phyloP scores from a whole-genome alignment of 2,888 invertebrate species.

The Thymelicus acteon region DNA sequence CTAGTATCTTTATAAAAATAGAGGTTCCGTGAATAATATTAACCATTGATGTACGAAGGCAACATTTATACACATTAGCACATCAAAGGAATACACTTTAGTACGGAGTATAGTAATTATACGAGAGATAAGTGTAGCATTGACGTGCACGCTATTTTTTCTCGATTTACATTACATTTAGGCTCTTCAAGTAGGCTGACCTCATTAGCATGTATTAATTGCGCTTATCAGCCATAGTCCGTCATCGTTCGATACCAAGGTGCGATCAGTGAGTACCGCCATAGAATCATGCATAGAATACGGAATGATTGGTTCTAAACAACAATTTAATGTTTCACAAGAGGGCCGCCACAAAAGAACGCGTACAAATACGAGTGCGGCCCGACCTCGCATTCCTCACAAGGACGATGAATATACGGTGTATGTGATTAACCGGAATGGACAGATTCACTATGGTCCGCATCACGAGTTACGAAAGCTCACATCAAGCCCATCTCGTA shows the following conservation, averaged over 20 bases:
- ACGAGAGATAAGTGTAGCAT: not conserved
- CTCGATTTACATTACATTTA: constrained; percentile 32
- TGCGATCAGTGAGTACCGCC: constrained; percentile 57
- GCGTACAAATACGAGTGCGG: constrained; percentile 71
- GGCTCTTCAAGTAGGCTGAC: constrained; percentile 18
- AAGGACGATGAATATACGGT: constrained; percentile 73
- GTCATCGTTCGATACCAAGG: constrained; percentile 50
- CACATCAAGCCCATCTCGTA: constrained; percentile 2
- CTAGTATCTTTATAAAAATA: constrained; percentile 1
- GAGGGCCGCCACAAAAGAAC: constrained; percentile 70
- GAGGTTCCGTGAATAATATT: constrained; percentile 28
- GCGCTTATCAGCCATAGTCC: constrained; percentile 16
- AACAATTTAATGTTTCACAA: constrained; percentile 71
- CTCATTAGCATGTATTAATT: constrained; percentile 33
- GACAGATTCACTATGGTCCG: constrained; percentile 38
- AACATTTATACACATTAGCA: constrained; percentile 7
- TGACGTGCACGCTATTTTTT: constrained; percentile 17
- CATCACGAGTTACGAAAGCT: not conserved
- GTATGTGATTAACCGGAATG: constrained; percentile 51
- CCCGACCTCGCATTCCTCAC: constrained; percentile 83
- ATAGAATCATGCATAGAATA: constrained; percentile 71
- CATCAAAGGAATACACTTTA: constrained; percentile 5
- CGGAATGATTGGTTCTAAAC: constrained; percentile 67
- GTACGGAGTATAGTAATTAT: not conserved
- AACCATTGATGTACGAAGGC: constrained; percentile 18